Evolutionary conservation across 2,797 vertebrate genomes (phyloP), one percentile per base, ranked within the genome.

Genomic region (Salmo trutta): DNA sequence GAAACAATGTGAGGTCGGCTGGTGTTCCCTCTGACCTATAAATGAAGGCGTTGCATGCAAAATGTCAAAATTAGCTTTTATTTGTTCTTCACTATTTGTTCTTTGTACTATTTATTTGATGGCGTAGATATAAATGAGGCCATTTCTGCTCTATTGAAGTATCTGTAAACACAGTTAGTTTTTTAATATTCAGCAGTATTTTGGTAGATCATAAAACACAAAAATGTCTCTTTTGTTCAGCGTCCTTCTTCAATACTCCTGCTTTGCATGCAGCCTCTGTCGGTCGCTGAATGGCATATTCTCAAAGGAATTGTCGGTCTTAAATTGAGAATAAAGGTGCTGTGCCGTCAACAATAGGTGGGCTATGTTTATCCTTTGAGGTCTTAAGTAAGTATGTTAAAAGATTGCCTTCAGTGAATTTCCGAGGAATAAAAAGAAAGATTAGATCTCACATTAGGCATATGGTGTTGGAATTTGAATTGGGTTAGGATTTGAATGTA

Each of bases 1-100:
- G 93, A 91, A 94, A 94, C 92, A 94, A 94, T 94, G 91, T 90
- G 89, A 92, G 93, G 92, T 94, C 92, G 86, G 87, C 93, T 90
- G 89, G 92, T 91, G 90, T 93, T 94, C 93, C 91, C 92, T 92
- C 89, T 95, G 94, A 95, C 94, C 93, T 95, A 94, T 93, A 94
- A 94, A 94, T 90, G 89, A 92, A 88, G 84, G 90, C 89, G 89
- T 91, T 88, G 90, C 90, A 93, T 93, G 91, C 90, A 85, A 94
- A 94, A 94, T 93, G 93, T 95, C 93, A 95, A 93, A 94, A 93
- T 94, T 92, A 92, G 93, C 92, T 94, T 94, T 93, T 94, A 93
- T 94, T 94, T 94, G 92, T 94, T 95, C 93, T 91, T 91, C 8
- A 41, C 41, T 94, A 93, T 94, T 94, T 94, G 92, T 94, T 95